A percentile compares a stretch with the other conserved stretches of the same genome.
These are phyloP conservation scores for Phylloscopus collybita DNA, from an alignment of 2,797 vertebrate species.

Conservation along the genomic window DNA sequence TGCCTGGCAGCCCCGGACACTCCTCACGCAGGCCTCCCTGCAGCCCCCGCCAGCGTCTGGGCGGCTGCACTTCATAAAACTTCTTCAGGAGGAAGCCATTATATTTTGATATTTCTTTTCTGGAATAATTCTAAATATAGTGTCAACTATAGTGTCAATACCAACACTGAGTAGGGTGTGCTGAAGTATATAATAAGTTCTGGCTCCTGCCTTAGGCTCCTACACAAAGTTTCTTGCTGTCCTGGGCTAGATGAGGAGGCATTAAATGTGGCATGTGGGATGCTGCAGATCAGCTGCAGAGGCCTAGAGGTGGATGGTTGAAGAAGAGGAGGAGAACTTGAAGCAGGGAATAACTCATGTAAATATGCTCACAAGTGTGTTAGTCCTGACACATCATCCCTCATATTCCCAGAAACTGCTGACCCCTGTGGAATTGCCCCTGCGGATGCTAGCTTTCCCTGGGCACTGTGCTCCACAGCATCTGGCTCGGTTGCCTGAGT, in stretches of 20 bases:
- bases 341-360: background rate
- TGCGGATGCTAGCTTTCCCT: background rate
- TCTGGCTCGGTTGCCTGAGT: background rate
- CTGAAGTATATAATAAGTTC: background rate
- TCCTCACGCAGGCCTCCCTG: background rate
- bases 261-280: background rate
- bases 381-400: background rate
- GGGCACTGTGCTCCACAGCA: background rate
- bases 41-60: rapidly evolving
- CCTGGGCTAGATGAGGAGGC: background rate
- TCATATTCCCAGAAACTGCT: background rate
- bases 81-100: background rate
- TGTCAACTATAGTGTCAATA: background rate
- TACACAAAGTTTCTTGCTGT: background rate
- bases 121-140: background rate
- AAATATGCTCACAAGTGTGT: background rate
- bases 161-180: no score
- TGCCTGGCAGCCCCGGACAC: rapidly evolving
- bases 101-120: background rate
- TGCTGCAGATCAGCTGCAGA: background rate
- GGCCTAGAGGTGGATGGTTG: background rate
- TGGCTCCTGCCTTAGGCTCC: background rate
- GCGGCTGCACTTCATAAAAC: background rate
- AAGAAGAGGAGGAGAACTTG: background rate
- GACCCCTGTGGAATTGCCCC: background rate